Evolutionary conservation across 2,113 vertebrate genomes (phyloP), one percentile per base, ranked within the genome.

Genomic region (Lagopus leucura): DNA sequence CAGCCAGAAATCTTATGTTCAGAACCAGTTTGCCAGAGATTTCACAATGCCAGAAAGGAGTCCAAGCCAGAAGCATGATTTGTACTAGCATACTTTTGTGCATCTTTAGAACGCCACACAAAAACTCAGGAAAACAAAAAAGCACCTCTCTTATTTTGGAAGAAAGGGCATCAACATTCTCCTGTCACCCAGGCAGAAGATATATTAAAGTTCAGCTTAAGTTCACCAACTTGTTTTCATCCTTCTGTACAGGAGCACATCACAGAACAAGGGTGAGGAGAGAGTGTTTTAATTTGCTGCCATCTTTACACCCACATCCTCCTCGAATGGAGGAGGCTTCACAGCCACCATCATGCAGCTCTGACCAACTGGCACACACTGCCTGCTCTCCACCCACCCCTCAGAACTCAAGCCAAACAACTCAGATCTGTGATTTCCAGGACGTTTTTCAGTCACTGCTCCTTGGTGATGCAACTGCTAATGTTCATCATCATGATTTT

Each of bases 21-120:
- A 71, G 86, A 97, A 93, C 87, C 88, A 91, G 93, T 92, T 91
- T 94, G 85, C 95, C 91, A 78, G 42, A 48, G 91, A 89, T 94
- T 96, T 81, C 95, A 90, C 88, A 95, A 86, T 0, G 27, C 21
- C 38, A 88, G 34, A 91, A 75, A 77, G 0, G 2, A 92, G 60
- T 24, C 27, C 8, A 38, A 91, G 76, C 32, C 72, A 91, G 76
- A 52, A 93, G 55, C 8, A 28, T 55, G 16, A 47, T 67, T 20
- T 81, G 76, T n/a, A 74, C 38, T 4, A 4, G 27, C 18, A 2
- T 4, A 21, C 55, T 30, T 64, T 22, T 61, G 52, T 48, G 28
- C 15, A 47, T 87, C 58, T 66, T 42, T 50, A 80, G 71, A 84
- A 28, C 24, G 42, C n/a, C 21, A 22, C 47, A 34, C 55, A 36